Conservation (phyloP, 2,888 invertebrate species). For the Trichacis sp. region DNA sequence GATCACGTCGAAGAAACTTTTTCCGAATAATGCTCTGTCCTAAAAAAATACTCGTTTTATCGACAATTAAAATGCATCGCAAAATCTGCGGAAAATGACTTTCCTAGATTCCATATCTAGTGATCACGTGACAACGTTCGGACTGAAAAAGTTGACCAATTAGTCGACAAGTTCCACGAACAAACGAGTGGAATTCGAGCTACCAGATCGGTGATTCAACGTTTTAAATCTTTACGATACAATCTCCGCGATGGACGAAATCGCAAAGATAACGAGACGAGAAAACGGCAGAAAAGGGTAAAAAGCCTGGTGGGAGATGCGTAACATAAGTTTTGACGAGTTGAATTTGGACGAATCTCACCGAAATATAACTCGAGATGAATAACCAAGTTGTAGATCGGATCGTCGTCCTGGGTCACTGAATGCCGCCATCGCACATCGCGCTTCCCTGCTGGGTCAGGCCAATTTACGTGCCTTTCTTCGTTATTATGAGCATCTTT, state of each 20-base stretch:
- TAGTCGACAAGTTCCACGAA: constrained; percentile 50
- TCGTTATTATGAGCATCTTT: constrained; percentile 43
- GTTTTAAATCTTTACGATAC: constrained; percentile 53
- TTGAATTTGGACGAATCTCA: constrained; percentile 53
- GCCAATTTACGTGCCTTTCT: constrained; percentile 45
- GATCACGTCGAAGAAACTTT: constrained; percentile 27
- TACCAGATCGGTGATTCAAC: constrained; percentile 50
- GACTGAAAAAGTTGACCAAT: constrained; percentile 40
- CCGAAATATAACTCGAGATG: constrained; percentile 52
- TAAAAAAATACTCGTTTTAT: background rate
- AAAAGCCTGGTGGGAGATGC: constrained; percentile 30
- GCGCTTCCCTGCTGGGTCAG: constrained; percentile 41
- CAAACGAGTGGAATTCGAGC: constrained; percentile 49
- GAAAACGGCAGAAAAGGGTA: constrained; percentile 18
- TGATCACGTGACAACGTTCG: no score
- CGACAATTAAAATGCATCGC: no score
- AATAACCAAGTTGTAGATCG: constrained; percentile 56
- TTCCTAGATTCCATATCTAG: no score
- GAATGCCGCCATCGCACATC: constrained; percentile 37
- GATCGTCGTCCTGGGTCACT: constrained; percentile 46
- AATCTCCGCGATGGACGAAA: constrained; percentile 39
- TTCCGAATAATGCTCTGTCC: background rate
- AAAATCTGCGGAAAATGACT: no score
- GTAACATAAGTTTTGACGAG: constrained; percentile 52
- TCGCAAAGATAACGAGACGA: constrained; percentile 22